Percentiles rank a stretch among this genome's conserved stretches.
These are phyloP conservation scores for Polypterus bichir DNA, from an alignment of 2,113 vertebrate species.

Conservation along the genomic window DNA sequence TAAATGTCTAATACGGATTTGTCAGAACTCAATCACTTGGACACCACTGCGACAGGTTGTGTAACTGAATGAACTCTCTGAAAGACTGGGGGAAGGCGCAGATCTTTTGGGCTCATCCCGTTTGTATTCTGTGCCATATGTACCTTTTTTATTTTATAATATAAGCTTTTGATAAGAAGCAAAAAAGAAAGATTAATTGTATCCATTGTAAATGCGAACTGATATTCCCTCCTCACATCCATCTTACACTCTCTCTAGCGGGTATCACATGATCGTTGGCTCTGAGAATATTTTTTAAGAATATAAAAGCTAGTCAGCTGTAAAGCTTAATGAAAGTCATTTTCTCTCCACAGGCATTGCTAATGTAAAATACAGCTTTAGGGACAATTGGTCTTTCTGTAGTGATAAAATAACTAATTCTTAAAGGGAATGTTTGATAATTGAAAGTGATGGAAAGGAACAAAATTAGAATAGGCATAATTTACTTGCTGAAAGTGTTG, in stretches of 20 bases:
- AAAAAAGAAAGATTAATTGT: constrained; percentile 51
- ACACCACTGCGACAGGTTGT: constrained; percentile 16
- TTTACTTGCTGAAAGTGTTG: constrained; percentile 57
- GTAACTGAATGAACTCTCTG: too few species aligned
- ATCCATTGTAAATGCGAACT: constrained; percentile 45
- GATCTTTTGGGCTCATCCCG: constrained; percentile 11
- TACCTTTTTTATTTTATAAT: constrained; percentile 7
- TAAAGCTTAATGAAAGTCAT: constrained; percentile 68
- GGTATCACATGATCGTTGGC: constrained; percentile 31
- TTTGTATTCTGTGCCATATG: constrained; percentile 16
- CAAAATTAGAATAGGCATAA: constrained; percentile 68
- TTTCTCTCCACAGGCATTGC: constrained; percentile 47
- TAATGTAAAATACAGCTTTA: constrained; percentile 62
- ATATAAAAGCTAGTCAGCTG: constrained; percentile 64
- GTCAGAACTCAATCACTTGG: constrained; percentile 22
- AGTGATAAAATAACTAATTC: constrained; percentile 59
- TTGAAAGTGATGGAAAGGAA: constrained; percentile 67
- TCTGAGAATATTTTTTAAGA: constrained; percentile 45
- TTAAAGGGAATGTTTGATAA: constrained; percentile 63
- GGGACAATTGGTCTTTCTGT: constrained; percentile 69
- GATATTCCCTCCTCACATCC: constrained; percentile 45
- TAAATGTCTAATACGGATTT: constrained; percentile 22
- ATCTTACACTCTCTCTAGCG: constrained; percentile 31
- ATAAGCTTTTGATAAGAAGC: constrained; percentile 51
- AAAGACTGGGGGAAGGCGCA: constrained; percentile 1